A percentile compares a stretch with the other conserved stretches of the same genome.
These are phyloP conservation scores for Scophthalmus maximus DNA, from an alignment of 2,113 vertebrate species.

Conservation along the genomic window DNA sequence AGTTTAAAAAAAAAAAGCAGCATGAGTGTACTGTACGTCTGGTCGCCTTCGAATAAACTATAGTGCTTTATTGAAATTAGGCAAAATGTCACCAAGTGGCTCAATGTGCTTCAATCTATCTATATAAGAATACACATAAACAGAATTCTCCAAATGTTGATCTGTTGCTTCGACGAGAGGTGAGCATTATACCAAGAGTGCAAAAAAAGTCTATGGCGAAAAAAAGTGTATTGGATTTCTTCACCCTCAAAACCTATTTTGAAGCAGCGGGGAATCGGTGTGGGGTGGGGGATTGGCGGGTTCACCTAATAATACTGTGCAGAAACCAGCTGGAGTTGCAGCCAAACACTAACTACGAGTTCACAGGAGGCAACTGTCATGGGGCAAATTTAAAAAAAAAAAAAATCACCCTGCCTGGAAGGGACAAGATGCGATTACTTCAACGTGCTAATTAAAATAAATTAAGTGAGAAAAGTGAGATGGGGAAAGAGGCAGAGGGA, in stretches of 20 bases:
- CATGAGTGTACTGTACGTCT: too few relatives aligned
- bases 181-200: too few relatives aligned
- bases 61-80: too few relatives aligned
- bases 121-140: too few relatives aligned
- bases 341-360: conserved; percentile 9
- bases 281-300: not conserved
- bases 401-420: conserved; percentile 44
- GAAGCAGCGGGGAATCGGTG: not conserved
- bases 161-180: too few relatives aligned
- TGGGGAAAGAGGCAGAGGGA: conserved; percentile 5
- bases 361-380: conserved; percentile 27
- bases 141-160: too few relatives aligned
- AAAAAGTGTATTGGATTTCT: too few relatives aligned
- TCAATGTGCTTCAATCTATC: too few relatives aligned
- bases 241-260: conserved; percentile 21
- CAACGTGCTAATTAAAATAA: conserved; percentile 53
- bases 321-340: conserved; percentile 37
- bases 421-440: conserved; percentile 33
- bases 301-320: conserved; percentile 16
- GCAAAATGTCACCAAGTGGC: too few relatives aligned
- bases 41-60: too few relatives aligned
- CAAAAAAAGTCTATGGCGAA: too few relatives aligned
- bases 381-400: conserved; percentile 15
- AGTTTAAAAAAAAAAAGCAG: too few relatives aligned
- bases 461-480: conserved; percentile 13